Percentiles rank a stretch among this genome's conserved stretches.
These are phyloP conservation scores for Pteronotus mesoamericanus DNA, from an alignment of 2,797 vertebrate genomes.

Conservation along the genomic window DNA sequence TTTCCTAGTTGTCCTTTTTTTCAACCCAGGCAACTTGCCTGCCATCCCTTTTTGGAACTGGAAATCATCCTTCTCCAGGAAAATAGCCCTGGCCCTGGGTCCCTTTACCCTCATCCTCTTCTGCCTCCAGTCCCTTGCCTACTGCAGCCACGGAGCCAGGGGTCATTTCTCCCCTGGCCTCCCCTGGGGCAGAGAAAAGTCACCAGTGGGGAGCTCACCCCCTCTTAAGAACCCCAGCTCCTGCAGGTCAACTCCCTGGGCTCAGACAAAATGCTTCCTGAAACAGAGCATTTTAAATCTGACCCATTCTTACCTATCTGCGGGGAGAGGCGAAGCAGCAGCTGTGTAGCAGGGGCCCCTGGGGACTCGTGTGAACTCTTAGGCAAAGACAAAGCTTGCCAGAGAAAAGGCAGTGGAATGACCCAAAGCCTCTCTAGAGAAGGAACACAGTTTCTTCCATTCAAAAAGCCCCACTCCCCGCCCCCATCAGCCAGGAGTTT, in stretches of 20 bases:
- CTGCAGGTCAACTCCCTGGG: neutral
- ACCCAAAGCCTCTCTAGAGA: conserved; percentile 3
- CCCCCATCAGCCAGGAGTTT: neutral
- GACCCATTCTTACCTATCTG: neutral
- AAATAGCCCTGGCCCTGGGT: neutral
- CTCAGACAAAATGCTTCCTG: neutral
- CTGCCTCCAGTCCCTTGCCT: neutral
- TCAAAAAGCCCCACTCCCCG: neutral
- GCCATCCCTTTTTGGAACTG: neutral
- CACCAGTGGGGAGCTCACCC: neutral
- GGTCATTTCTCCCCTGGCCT: neutral
- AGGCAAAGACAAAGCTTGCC: conserved; percentile 40
- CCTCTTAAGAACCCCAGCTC: neutral
- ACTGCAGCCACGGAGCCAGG: neutral
- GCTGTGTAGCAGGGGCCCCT: neutral
- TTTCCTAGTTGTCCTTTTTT: neutral
- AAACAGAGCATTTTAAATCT: neutral
- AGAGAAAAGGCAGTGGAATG: neutral
- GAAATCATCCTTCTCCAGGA: neutral
- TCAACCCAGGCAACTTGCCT: neutral
- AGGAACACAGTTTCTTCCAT: neutral
- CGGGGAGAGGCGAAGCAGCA: neutral
- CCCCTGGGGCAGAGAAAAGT: neutral
- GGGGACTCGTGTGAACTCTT: conserved; percentile 3
- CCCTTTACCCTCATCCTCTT: neutral